A percentile compares a stretch with the other conserved stretches of the same genome.
These are phyloP conservation scores for Dolomedes plantarius DNA, from an alignment of 2,888 invertebrate genomes.

Conservation along the genomic window DNA sequence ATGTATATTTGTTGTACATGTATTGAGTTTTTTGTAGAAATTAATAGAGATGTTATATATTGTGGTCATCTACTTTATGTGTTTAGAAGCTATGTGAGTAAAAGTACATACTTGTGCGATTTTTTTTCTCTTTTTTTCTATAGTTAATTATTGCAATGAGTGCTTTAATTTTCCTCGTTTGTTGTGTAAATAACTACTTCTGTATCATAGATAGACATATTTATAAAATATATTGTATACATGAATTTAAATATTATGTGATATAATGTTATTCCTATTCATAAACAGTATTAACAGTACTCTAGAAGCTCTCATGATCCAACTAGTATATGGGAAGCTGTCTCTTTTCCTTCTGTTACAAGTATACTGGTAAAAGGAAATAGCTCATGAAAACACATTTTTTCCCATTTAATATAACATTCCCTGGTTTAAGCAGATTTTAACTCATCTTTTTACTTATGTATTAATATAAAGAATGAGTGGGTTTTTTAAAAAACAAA, in stretches of 20 bases:
- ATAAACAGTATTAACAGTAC: background rate
- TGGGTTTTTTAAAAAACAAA: background rate
- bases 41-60: slow-evolving; percentile 6
- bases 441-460: no score
- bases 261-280: slow-evolving; percentile 1
- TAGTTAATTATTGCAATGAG: no score
- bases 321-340: background rate
- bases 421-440: background rate
- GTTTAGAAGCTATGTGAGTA: no score
- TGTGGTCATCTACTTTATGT: no score
- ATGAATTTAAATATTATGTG: background rate
- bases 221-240: slow-evolving; percentile 18
- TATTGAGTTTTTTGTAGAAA: slow-evolving; percentile 15
- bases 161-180: no score
- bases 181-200: no score
- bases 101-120: no score
- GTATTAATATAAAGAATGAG: no score
- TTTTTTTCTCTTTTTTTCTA: no score
- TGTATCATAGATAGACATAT: no score
- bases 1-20: slow-evolving; percentile 23
- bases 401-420: background rate
- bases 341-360: background rate
- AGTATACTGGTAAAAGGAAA: background rate
- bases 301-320: background rate
- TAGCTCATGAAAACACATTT: background rate